Base-by-base conservation (phyloP, 2,888 invertebrate species). In the Drosophila koepferae region DNA sequence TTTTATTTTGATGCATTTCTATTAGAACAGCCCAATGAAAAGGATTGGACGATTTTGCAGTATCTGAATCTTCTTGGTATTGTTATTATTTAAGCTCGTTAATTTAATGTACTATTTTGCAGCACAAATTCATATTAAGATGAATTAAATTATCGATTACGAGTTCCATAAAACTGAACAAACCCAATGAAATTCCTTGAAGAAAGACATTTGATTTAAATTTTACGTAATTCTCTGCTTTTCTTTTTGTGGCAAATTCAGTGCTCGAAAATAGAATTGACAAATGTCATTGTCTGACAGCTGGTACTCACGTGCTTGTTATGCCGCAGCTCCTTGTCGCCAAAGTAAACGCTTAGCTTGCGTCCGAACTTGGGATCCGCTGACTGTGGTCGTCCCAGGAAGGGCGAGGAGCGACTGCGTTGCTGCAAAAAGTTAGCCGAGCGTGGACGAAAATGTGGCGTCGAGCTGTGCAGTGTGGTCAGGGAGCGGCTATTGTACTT, bases 301-400 rank as follows among this genome's bases (percentile, higher is more conserved):
- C 48, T 38, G 10, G 16, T 58, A 78, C 81, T 87, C 55, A 77
- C 79, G 63, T 73, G 76, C 59, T 85, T 81, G 68, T 49, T 75
- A 6, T 68, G 76, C 53, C 40, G 62, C 16, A 78, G 71, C 28
- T 90, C 90, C 81, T 81, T 90, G 40, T 78, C 86, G 44, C 70
- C 74, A n/a, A 87, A 86, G 53, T 83, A 89, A 14, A 75, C 80
- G 65, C 82, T 84, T 40, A 63, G 54, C 4, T 76, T 75, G 31
- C 90, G 83, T 9, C 91, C 89, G 51, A 92, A 86, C 71, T 91
- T 92, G 10, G 91, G 90, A 81, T 93, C 93, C 41, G 93, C 93
- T n/a, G 93, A 93, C 78, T 92, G 91, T 8, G 93, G 93, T 20
- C 93, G 82, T 14, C 82, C 78, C 31, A 90, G 67, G 41, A 92